A percentile compares a stretch with the other conserved stretches of the same genome.
phyloP scores from a whole-genome alignment of 2,888 invertebrate genomes.

The Julus scandinavius region DNA sequence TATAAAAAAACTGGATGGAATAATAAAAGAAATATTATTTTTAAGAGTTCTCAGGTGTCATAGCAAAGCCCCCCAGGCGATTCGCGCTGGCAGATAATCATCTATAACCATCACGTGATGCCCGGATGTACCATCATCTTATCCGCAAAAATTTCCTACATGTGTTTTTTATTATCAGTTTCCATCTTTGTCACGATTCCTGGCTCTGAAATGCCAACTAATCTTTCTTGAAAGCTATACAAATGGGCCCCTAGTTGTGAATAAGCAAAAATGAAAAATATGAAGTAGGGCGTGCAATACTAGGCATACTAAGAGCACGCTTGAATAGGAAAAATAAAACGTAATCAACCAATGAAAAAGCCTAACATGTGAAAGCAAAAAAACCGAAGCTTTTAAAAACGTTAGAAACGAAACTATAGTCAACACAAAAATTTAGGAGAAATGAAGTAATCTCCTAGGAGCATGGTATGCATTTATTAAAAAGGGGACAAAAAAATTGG shows the following conservation, averaged over 20 bases:
- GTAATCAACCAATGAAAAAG: neutral
- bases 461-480: neutral
- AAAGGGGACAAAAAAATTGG: neutral
- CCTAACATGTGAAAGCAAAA: neutral
- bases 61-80: neutral
- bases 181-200: conserved; percentile 39
- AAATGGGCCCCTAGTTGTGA: conserved; percentile 42
- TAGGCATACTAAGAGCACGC: neutral
- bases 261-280: conserved; percentile 42
- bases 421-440: neutral
- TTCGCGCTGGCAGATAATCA: conserved; percentile 18
- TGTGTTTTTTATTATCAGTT: conserved; percentile 30
- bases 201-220: conserved; percentile 31
- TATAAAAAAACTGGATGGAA: conserved; percentile 29
- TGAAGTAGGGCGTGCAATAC: conserved; percentile 1
- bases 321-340: neutral
- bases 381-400: neutral
- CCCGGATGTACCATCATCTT: conserved; percentile 24
- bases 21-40: conserved; percentile 38
- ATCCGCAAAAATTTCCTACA: conserved; percentile 18
- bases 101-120: conserved; percentile 7
- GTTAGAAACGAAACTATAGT: neutral
- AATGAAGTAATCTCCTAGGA: neutral
- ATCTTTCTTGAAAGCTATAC: conserved; percentile 35
- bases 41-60: conserved; percentile 35